A percentile compares a stretch with the other conserved stretches of the same genome.
These are phyloP conservation scores for Lamproptera curius DNA, from an alignment of 2,888 invertebrate species.

Conservation along the genomic window DNA sequence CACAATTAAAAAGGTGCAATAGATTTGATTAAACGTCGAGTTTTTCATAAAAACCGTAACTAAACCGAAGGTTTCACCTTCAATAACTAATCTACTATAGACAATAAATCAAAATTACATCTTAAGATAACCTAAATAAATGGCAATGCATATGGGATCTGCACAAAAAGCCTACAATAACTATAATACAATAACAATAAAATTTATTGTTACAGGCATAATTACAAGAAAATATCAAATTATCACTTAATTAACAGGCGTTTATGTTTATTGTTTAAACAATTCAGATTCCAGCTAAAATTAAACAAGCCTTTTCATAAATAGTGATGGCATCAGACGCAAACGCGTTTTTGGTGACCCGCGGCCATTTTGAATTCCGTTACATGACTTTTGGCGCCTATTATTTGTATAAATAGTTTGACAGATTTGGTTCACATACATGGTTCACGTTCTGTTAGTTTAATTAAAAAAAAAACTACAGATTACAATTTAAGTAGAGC, in stretches of 20 bases:
- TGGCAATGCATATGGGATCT: conserved; percentile 14
- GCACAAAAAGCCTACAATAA: conserved; percentile 2
- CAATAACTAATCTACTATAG: conserved; percentile 13
- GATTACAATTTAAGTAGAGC: conserved; percentile 7
- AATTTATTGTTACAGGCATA: conserved; percentile 12
- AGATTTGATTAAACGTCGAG: conserved; percentile 7
- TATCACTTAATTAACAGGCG: neutral
- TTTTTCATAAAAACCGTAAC: conserved; percentile 15
- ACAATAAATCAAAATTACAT: conserved; percentile 7
- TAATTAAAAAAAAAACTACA: too few species aligned
- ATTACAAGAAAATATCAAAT: conserved; percentile 2
- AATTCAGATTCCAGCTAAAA: too few species aligned
- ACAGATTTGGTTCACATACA: too few species aligned
- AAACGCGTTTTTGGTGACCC: too few species aligned
- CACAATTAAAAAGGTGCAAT: neutral
- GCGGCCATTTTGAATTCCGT: too few species aligned
- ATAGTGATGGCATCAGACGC: too few species aligned
- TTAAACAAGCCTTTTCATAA: too few species aligned
- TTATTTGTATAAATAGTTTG: too few species aligned
- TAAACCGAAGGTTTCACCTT: conserved; percentile 18
- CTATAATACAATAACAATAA: conserved; percentile 14
- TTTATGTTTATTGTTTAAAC: too few species aligned
- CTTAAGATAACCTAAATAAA: conserved; percentile 13
- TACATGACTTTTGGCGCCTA: too few species aligned
- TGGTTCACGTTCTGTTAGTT: too few species aligned